Conservation (phyloP, 2,888 invertebrate genomes). For the Ernsta delagoae region DNA sequence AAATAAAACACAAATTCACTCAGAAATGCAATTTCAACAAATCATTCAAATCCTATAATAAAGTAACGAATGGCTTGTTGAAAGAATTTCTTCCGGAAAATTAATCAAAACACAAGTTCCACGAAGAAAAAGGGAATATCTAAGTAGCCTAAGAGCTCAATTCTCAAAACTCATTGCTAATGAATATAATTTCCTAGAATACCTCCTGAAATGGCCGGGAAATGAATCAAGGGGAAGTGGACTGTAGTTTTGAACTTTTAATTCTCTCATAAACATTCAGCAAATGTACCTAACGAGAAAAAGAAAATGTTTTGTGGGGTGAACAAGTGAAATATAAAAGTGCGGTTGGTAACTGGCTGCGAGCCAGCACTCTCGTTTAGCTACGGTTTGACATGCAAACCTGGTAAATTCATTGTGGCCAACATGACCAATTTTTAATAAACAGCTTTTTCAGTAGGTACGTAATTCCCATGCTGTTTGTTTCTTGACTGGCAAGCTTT, state of each 20-base stretch:
- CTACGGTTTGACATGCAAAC: slow-evolving; percentile 42
- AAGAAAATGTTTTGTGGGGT: slow-evolving; percentile 45
- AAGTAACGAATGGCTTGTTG: not conserved
- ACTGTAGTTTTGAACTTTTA: slow-evolving; percentile 41
- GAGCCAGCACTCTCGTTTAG: slow-evolving; percentile 45
- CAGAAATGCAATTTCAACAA: not conserved
- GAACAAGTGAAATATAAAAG: slow-evolving; percentile 47
- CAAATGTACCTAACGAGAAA: slow-evolving; percentile 43
- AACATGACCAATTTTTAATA: slow-evolving; percentile 30
- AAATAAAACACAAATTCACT: not conserved
- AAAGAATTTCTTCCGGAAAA: not conserved
- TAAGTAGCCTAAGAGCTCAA: slow-evolving; percentile 8
- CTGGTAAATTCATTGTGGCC: slow-evolving; percentile 31
- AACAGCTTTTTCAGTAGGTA: slow-evolving; percentile 15
- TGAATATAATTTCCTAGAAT: slow-evolving; percentile 36
- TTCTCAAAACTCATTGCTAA: slow-evolving; percentile 35
- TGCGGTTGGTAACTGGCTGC: slow-evolving; percentile 43
- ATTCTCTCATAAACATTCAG: slow-evolving; percentile 43
- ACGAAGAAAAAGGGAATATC: slow-evolving; percentile 2
- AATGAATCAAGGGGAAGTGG: slow-evolving; percentile 35
- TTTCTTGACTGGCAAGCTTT: not conserved
- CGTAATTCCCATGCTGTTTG: not conserved
- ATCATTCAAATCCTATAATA: not conserved
- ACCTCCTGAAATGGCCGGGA: slow-evolving; percentile 25
- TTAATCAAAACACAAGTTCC: slow-evolving; percentile 3